These are phyloP conservation scores for Teleogryllus oceanicus DNA, from an alignment of 2,888 invertebrate species.

Conservation along the genomic window DNA sequence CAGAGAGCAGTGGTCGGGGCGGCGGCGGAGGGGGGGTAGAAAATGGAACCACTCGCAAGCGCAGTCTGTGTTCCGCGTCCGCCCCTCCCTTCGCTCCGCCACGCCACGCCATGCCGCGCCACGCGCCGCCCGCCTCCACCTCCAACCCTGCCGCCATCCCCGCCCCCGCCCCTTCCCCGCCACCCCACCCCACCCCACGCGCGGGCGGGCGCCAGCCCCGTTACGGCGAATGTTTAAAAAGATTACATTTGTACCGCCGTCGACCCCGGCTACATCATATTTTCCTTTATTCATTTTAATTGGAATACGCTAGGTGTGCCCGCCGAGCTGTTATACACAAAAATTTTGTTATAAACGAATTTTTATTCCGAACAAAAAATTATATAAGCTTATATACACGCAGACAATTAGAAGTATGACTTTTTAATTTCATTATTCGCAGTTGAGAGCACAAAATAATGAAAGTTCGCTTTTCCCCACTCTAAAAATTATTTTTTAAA, in stretches of 20 bases:
- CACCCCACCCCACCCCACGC: background rate
- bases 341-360: constrained; percentile 5
- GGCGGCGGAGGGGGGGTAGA: background rate
- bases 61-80: too few species aligned
- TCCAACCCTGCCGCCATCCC: too few species aligned
- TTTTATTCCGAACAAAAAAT: constrained; percentile 9
- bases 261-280: constrained; percentile 9
- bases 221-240: background rate
- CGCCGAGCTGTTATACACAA: constrained; percentile 9
- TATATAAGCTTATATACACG: background rate
- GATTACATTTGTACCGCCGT: constrained; percentile 18
- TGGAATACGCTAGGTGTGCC: constrained; percentile 18
- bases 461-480: constrained; percentile 22
- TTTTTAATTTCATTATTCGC: constrained; percentile 30
- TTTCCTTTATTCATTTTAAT: constrained; percentile 18
- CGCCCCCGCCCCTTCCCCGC: background rate
- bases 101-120: too few species aligned
- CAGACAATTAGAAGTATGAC: constrained; percentile 26
- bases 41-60: too few species aligned
- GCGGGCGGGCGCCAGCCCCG: background rate
- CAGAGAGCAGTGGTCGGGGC: background rate
- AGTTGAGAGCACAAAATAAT: constrained; percentile 28
- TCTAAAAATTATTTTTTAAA: constrained; percentile 3
- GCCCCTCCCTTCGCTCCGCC: too few species aligned
- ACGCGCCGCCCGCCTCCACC: too few species aligned